Percentiles rank a stretch among this genome's conserved stretches.
Conservation (phyloP, 2,797 vertebrate species). For the Rhinichthys osculus region DNA sequence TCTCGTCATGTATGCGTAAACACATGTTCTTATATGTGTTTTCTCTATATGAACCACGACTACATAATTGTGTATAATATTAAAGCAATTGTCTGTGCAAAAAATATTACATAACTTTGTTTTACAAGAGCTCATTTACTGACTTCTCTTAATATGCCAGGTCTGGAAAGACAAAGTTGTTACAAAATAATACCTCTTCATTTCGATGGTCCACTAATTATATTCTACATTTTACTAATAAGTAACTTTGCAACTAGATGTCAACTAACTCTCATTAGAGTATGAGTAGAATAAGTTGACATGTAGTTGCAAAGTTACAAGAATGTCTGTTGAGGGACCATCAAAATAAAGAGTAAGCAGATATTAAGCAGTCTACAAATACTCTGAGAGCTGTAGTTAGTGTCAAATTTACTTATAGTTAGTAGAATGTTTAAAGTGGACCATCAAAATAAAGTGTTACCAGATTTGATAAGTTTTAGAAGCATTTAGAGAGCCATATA, state of each 20-base stretch:
- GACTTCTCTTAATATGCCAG: neutral
- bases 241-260: neutral
- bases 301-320: too few relatives aligned
- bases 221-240: neutral
- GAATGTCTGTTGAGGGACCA: too few relatives aligned
- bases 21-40: neutral
- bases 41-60: neutral
- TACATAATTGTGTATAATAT: neutral
- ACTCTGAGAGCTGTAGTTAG: too few relatives aligned
- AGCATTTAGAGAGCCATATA: neutral
- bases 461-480: neutral
- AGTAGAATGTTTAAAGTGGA: too few relatives aligned
- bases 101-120: slow-evolving; percentile 15
- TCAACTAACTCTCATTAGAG: neutral
- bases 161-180: neutral
- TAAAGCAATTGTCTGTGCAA: neutral
- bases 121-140: slow-evolving; percentile 8
- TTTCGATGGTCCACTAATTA: too few relatives aligned
- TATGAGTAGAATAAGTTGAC: neutral
- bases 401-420: too few relatives aligned
- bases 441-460: too few relatives aligned
- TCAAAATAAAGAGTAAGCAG: too few relatives aligned
- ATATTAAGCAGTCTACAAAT: too few relatives aligned
- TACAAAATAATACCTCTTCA: neutral
- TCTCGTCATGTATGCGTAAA: neutral